Conservation (phyloP, 2,113 vertebrate species). For the Archocentrus centrarchus region DNA sequence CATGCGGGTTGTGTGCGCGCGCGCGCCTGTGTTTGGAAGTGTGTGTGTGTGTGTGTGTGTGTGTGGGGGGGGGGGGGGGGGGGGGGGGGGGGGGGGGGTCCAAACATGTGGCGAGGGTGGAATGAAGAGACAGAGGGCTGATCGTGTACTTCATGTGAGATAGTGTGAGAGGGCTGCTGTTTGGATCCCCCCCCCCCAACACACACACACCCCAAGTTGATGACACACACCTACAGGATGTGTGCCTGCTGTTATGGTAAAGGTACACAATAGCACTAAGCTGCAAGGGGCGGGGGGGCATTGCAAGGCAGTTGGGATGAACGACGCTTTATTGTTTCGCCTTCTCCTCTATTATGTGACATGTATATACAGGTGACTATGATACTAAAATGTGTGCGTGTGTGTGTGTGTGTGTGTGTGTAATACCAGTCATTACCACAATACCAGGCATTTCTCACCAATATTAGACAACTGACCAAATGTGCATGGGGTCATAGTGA, state of each 20-base stretch:
- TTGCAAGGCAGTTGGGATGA: background rate
- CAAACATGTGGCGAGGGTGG: background rate
- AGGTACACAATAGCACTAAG: slow-evolving; percentile 24
- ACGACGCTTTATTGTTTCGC: background rate
- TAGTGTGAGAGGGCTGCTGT: no score
- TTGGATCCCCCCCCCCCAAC: no score
- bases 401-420: background rate
- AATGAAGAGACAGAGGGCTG: background rate
- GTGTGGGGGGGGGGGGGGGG: no score
- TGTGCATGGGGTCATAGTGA: slow-evolving; percentile 10
- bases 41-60: no score
- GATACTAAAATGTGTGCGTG: background rate
- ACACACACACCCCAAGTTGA: no score
- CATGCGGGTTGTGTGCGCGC: slow-evolving; percentile 19
- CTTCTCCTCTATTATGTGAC: background rate
- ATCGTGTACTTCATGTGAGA: no score
- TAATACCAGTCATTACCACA: background rate
- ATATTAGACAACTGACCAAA: background rate
- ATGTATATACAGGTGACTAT: slow-evolving; percentile 35
- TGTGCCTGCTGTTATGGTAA: slow-evolving; percentile 11
- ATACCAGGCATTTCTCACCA: background rate
- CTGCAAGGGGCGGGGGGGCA: background rate
- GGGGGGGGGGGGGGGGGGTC: no score
- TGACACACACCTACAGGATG: slow-evolving; percentile 50
- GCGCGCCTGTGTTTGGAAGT: no score